Conservation (phyloP, 2,888 invertebrate species). For the Sinhomidia bicolor region DNA sequence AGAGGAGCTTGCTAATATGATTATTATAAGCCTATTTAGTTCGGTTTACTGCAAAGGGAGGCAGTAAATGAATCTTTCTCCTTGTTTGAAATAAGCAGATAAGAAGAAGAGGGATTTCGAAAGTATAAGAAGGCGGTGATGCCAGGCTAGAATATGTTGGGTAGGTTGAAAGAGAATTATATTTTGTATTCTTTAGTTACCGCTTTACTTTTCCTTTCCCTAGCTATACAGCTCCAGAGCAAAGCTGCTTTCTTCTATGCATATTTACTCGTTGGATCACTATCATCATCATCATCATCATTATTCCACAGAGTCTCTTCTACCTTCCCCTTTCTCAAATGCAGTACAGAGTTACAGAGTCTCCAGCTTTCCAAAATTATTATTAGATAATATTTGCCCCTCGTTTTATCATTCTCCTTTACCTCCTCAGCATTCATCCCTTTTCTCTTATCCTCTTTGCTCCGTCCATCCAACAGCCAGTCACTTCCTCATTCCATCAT, state of each 20-base stretch:
- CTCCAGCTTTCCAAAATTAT: background rate
- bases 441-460: background rate
- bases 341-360: background rate
- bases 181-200: background rate
- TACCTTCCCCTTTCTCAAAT: background rate
- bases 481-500: background rate
- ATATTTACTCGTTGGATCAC: background rate
- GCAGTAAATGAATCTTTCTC: constrained; percentile 21
- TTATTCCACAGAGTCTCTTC: background rate
- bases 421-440: background rate
- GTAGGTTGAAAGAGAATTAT: background rate
- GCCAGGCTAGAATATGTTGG: background rate
- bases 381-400: constrained; percentile 7
- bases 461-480: background rate
- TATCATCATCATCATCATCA: background rate
- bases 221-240: no score
- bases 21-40: constrained; percentile 32
- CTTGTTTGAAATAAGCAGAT: constrained; percentile 15
- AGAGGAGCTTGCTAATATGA: background rate
- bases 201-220: background rate
- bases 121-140: background rate
- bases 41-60: background rate
- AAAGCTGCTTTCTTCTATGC: background rate
- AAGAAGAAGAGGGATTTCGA: background rate
- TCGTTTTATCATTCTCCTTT: constrained; percentile 14